phyloP scores from a whole-genome alignment of 2,797 vertebrate genomes.

The Hyperoplus immaculatus region DNA sequence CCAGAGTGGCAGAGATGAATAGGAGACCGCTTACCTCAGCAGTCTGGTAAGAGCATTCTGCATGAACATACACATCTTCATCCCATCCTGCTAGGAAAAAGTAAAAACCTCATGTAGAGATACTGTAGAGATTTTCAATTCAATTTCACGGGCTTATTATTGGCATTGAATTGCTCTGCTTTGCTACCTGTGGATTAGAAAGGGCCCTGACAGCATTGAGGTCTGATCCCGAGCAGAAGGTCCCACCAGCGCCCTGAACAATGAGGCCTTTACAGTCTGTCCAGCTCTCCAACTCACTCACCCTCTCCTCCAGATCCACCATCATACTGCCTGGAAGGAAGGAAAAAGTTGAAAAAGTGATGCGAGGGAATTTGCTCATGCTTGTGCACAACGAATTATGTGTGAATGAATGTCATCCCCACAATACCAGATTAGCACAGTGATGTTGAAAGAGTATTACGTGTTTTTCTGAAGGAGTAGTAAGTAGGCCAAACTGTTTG shows the following conservation, averaged over 20 bases:
- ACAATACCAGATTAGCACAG: background rate
- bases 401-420: background rate
- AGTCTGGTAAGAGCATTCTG: conserved; percentile 93
- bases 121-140: no score
- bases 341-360: background rate
- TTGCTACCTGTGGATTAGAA: conserved; percentile 86
- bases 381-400: background rate
- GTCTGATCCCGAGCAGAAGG: conserved; percentile 96
- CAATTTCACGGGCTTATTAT: background rate
- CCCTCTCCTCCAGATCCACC: conserved; percentile 91
- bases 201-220: conserved; percentile 91
- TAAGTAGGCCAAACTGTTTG: no score
- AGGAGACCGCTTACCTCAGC: conserved; percentile 86
- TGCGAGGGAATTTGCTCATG: background rate
- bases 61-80: conserved; percentile 98
- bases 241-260: conserved; percentile 89
- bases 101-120: background rate
- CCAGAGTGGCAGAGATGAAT: background rate
- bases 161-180: background rate
- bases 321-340: conserved; percentile 92
- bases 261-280: conserved; percentile 94
- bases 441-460: background rate
- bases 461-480: background rate
- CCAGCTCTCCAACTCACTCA: conserved; percentile 93
- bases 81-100: conserved; percentile 89